phyloP scores from a whole-genome alignment of 2,888 invertebrate species.

The Mesoligia furuncula region DNA sequence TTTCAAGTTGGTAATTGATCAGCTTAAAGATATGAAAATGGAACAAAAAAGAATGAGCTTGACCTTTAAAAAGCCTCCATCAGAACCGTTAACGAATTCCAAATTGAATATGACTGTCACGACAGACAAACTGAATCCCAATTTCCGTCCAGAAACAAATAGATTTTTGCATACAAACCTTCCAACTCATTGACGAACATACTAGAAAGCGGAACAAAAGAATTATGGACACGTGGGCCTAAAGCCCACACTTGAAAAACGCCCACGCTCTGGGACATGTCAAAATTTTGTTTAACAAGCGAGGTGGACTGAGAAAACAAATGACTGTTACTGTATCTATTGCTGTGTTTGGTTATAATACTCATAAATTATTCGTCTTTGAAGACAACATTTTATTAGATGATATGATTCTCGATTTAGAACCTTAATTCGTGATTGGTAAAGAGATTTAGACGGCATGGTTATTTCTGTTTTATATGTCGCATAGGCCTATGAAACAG shows the following conservation, averaged over 20 bases:
- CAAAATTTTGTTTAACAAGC: conserved; percentile 83
- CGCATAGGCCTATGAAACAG: conserved; percentile 67
- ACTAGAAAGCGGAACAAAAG: conserved; percentile 82
- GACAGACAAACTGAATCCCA: conserved; percentile 63
- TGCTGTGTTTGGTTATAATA: conserved; percentile 78
- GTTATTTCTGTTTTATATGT: conserved; percentile 61
- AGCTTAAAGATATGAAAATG: neutral
- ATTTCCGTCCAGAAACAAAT: conserved; percentile 71
- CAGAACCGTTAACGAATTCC: conserved; percentile 51
- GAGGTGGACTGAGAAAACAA: conserved; percentile 80
- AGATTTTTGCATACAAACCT: conserved; percentile 82
- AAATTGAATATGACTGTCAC: conserved; percentile 67
- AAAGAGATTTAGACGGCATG: neutral
- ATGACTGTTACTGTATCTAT: conserved; percentile 78
- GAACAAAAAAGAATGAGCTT: neutral
- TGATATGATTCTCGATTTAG: conserved; percentile 36
- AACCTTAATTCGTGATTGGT: neutral
- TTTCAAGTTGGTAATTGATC: neutral
- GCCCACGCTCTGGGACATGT: conserved; percentile 78
- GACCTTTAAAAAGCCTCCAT: neutral
- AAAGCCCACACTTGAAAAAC: conserved; percentile 78
- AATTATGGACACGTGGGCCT: conserved; percentile 78
- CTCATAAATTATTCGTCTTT: conserved; percentile 76
- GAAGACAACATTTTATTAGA: conserved; percentile 35
- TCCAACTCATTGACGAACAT: conserved; percentile 71